Evolutionary conservation across 2,797 vertebrate species (phyloP).

Genomic region (Nothura maculosa): DNA sequence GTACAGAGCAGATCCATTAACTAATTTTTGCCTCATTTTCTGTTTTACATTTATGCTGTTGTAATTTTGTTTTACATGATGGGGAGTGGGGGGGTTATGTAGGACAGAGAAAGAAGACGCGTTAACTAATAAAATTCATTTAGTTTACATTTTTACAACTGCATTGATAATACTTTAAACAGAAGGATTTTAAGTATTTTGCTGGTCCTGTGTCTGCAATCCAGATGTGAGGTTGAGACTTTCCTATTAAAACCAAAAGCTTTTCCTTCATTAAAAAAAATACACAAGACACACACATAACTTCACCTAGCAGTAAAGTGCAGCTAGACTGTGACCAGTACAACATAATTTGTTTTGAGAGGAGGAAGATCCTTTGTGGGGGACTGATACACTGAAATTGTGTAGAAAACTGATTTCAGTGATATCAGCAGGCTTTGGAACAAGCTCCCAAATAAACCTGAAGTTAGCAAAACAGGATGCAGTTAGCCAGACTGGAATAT

Average conservation of each 20-base stretch:
- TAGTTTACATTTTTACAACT: not conserved
- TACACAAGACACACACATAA: rapidly evolving
- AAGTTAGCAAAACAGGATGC: not conserved
- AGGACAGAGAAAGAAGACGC: not conserved
- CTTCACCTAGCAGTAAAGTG: not conserved
- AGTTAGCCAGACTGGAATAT: constrained; percentile 18
- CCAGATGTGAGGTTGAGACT: not conserved
- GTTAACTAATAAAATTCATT: not conserved
- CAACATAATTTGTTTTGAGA: not conserved
- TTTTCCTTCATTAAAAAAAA: not conserved
- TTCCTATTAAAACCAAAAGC: not conserved
- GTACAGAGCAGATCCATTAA: not conserved
- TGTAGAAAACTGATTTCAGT: not conserved
- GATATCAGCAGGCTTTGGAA: not conserved
- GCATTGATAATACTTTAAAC: not conserved
- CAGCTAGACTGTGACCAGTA: not conserved
- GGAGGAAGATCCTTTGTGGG: not conserved
- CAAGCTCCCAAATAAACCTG: not conserved
- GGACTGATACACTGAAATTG: not conserved
- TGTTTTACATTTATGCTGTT: not conserved
- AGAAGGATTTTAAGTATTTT: constrained; percentile 10
- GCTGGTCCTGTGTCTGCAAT: not conserved
- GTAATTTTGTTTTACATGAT: not conserved
- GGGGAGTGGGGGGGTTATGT: rapidly evolving
- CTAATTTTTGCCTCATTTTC: not conserved